Percentiles rank a stretch among this genome's conserved stretches.
Conservation (phyloP, 1,140 invertebrate genomes). For the Aleiodes sp. region DNA sequence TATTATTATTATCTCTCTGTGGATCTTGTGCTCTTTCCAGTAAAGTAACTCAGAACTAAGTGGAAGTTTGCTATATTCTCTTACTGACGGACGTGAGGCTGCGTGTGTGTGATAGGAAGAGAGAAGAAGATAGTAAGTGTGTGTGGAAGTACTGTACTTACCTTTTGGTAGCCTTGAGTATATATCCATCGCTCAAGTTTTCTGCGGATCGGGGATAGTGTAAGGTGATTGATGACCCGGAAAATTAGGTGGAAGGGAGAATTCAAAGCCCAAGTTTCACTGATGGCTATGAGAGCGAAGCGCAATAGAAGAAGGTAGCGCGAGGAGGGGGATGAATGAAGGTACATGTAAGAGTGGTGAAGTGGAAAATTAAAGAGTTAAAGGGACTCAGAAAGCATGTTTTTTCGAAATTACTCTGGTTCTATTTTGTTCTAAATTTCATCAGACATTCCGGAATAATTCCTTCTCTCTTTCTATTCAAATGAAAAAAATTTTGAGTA, state of each 20-base stretch:
- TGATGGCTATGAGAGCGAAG: neutral
- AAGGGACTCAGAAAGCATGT: neutral
- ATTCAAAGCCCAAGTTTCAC: slow-evolving; percentile 10
- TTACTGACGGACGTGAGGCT: too few relatives aligned
- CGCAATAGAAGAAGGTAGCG: slow-evolving; percentile 11
- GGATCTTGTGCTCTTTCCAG: neutral
- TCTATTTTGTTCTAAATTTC: too few relatives aligned
- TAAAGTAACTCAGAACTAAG: neutral
- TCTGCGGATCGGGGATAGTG: neutral
- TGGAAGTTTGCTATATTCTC: neutral
- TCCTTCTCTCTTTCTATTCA: too few relatives aligned
- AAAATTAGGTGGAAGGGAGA: slow-evolving; percentile 35
- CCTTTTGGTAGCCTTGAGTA: neutral
- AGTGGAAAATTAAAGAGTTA: slow-evolving; percentile 30
- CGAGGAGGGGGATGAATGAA: slow-evolving; percentile 18
- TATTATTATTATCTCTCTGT: neutral
- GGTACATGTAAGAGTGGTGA: slow-evolving; percentile 16
- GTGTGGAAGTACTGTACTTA: neutral
- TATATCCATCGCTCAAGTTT: slow-evolving; percentile 29
- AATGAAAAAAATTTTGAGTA: too few relatives aligned
- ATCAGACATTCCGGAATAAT: too few relatives aligned
- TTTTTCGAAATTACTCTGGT: neutral
- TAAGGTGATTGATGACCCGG: slow-evolving; percentile 36
- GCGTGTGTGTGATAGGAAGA: neutral
- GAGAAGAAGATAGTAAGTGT: neutral